Conservation (phyloP, 2,113 vertebrate species). For the Ginglymostoma cirratum region DNA sequence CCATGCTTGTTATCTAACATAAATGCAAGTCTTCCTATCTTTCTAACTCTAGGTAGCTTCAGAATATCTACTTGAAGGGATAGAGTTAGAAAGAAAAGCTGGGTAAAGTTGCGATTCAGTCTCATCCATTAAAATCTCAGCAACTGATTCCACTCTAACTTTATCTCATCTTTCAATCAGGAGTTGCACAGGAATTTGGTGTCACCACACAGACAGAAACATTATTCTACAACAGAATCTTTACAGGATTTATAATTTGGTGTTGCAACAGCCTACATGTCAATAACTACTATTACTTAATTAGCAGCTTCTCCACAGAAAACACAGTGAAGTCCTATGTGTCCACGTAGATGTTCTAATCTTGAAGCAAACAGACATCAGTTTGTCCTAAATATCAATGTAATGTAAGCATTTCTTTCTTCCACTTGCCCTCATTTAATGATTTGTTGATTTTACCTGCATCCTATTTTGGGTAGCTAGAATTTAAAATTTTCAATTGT, state of each 20-base stretch:
- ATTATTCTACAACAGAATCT: neutral
- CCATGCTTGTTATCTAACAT: too few species aligned
- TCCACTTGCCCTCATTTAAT: neutral
- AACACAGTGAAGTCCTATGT: neutral
- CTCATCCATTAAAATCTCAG: neutral
- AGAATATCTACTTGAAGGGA: too few species aligned
- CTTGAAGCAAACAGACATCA: neutral
- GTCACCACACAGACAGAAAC: neutral
- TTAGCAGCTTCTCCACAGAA: neutral
- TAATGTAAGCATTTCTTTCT: neutral
- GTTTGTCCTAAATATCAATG: neutral
- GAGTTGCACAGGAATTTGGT: neutral
- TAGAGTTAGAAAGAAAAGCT: neutral
- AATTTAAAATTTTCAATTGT: neutral
- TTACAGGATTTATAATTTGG: neutral
- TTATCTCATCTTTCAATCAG: neutral
- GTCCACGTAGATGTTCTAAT: neutral
- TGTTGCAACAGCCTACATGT: neutral
- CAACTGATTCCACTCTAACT: neutral
- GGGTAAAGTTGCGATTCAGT: neutral
- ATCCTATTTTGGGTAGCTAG: neutral
- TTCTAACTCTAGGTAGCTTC: neutral
- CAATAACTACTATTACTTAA: neutral
- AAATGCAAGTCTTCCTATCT: too few species aligned
- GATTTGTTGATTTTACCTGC: neutral